phyloP scores from a whole-genome alignment of 2,888 invertebrate genomes.

The Chironomus tentans region DNA sequence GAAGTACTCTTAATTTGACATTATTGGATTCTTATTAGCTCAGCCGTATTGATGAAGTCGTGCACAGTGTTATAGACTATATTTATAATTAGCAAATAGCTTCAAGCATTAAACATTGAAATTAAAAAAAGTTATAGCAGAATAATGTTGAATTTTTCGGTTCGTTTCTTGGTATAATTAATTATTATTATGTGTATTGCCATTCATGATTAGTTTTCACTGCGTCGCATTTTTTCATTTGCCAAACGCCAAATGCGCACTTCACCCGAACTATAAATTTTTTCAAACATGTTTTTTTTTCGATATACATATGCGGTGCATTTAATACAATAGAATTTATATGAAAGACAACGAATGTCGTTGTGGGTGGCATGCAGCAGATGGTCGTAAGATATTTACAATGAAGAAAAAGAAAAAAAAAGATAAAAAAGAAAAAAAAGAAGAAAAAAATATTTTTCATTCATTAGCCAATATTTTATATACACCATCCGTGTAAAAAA shows the following conservation, averaged over 20 bases:
- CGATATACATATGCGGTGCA: too few species aligned
- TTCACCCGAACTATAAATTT: slow-evolving; percentile 11
- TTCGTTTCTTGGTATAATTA: too few species aligned
- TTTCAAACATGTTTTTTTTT: neutral
- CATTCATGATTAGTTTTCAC: neutral
- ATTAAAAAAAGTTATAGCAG: too few species aligned
- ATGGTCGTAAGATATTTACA: neutral
- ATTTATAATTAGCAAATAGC: too few species aligned
- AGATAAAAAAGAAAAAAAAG: neutral
- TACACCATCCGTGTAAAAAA: neutral
- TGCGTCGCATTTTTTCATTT: slow-evolving; percentile 1
- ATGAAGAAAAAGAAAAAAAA: neutral
- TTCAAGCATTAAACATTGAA: too few species aligned
- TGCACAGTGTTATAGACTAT: too few species aligned
- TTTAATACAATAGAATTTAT: too few species aligned
- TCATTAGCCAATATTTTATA: neutral
- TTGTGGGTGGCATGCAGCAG: neutral
- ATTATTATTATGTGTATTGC: too few species aligned
- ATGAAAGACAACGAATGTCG: neutral
- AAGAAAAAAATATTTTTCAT: neutral
- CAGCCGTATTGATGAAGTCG: too few species aligned
- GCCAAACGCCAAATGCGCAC: slow-evolving; percentile 21
- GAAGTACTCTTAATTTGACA: too few species aligned
- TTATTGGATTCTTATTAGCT: too few species aligned
- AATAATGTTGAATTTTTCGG: too few species aligned